phyloP scores from a whole-genome alignment of 2,113 vertebrate genomes.

The Ramphastos sulfuratus region DNA sequence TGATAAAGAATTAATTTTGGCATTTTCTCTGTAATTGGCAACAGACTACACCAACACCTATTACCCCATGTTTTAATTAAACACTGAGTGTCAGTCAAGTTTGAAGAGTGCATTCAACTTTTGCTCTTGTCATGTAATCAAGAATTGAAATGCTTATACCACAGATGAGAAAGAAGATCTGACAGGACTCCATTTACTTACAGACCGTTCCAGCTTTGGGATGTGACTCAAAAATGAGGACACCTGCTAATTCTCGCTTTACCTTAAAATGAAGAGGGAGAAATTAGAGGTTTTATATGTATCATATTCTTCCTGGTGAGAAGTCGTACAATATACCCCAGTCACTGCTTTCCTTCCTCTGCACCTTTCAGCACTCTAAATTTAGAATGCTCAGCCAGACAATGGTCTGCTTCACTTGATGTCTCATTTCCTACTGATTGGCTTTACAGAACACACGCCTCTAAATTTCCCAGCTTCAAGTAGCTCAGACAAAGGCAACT shows the following conservation, averaged over 20 bases:
- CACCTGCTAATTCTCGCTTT: conserved; percentile 91
- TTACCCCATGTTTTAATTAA: neutral
- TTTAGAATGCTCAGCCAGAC: neutral
- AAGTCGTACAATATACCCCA: neutral
- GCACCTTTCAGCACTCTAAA: neutral
- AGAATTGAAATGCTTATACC: neutral
- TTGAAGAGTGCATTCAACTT: neutral
- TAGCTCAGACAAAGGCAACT: neutral
- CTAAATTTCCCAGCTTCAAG: neutral
- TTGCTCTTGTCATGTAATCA: neutral
- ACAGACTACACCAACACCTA: neutral
- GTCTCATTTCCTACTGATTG: neutral
- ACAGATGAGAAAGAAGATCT: neutral
- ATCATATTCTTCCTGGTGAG: neutral
- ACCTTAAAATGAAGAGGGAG: conserved; percentile 80
- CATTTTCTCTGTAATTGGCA: neutral
- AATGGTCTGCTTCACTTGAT: neutral
- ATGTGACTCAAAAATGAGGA: conserved; percentile 96
- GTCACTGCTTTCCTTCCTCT: neutral
- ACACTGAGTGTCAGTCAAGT: neutral
- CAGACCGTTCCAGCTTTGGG: conserved; percentile 94
- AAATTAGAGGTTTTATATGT: neutral
- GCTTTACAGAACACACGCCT: neutral
- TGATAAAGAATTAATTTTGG: neutral
- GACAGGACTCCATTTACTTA: conserved; percentile 77